Evolutionary conservation across 30 jellyfish, hydroid and myxozoan species (phyloP), one percentile per base, ranked within the genome.

Genomic region (Chrysaora quinquecirrha): DNA sequence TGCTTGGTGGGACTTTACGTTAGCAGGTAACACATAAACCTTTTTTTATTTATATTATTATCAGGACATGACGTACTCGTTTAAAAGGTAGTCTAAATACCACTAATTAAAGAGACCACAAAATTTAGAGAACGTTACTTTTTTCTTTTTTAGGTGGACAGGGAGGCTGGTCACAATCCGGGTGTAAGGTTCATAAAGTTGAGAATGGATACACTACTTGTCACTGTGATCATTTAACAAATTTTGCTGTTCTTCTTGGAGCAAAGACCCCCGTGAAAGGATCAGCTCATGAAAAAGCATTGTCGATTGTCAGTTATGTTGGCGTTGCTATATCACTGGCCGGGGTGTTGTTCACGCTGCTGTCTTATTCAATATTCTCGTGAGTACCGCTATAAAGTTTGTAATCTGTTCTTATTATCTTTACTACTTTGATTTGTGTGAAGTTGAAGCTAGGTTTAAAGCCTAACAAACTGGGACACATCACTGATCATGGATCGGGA

Each of bases 191-290:
- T n/a, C 60, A 20, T 19, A 30, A 38, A 20, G 47, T 34, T 6
- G 58, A 27, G 12, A 78, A 38, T 14, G 90, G 90, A 24, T 49
- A 64, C 24, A 79, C 75, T 31, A 70, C 75, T 0, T 90, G 97
- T 71, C 90, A 78, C 29, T 90, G 96, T 56, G 67, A 65, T 64
- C 97, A 90, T 80, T 60, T 90, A 84, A 90, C 97, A n/a, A 84
- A 84, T 58, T 90, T 90, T 54, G 97, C 96, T 28, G 83, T 90
- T 3, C 85, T 90, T 14, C 87, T 90, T 69, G 94, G 94, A 21
- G 97, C 96, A 19, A 48, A 78, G 64, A 34, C 78, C 64, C 88
- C 88, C 29, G 34, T 32, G 34, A 28, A 69, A 32, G 66, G 43
- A 14, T 70, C 88, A 22, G 47, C 77, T 0, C 86, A 90, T 50